Conservation (phyloP, 2,888 invertebrate species). For the Thymelicus acteon region DNA sequence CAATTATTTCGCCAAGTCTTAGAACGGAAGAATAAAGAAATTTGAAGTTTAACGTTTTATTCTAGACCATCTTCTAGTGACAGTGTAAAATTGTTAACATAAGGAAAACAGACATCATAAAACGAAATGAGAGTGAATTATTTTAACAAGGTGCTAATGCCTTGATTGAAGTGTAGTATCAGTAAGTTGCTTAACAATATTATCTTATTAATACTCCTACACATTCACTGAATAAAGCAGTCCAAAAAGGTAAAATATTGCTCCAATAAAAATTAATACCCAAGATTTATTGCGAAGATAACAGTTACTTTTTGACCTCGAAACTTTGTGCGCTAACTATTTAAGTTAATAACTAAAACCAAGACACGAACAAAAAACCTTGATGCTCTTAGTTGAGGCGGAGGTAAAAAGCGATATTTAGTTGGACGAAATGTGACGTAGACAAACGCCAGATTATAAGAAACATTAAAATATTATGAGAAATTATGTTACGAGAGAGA, state of each 20-base stretch:
- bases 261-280: slow-evolving; percentile 24
- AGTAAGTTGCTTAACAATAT: neutral
- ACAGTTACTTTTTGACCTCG: slow-evolving; percentile 36
- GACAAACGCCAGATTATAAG: neutral
- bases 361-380: slow-evolving; percentile 30
- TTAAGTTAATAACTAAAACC: slow-evolving; percentile 31
- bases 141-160: neutral
- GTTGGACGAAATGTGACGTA: slow-evolving; percentile 3
- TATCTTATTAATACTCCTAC: neutral
- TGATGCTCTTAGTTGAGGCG: neutral
- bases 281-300: slow-evolving; percentile 27
- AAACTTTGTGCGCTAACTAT: slow-evolving; percentile 22
- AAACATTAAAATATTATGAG: neutral
- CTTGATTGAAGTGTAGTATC: neutral
- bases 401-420: slow-evolving; percentile 8
- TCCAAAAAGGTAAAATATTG: slow-evolving; percentile 1
- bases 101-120: too few relatives aligned
- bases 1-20: slow-evolving; percentile 7
- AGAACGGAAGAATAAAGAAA: neutral
- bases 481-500: too few relatives aligned
- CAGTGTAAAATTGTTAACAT: too few relatives aligned
- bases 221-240: slow-evolving; percentile 6
- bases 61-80: too few relatives aligned
- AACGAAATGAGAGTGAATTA: too few relatives aligned
- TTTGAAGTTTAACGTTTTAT: slow-evolving; percentile 8